Evolutionary conservation across 2,113 vertebrate species (phyloP).

Genomic region (Bubalus kerabau): DNA sequence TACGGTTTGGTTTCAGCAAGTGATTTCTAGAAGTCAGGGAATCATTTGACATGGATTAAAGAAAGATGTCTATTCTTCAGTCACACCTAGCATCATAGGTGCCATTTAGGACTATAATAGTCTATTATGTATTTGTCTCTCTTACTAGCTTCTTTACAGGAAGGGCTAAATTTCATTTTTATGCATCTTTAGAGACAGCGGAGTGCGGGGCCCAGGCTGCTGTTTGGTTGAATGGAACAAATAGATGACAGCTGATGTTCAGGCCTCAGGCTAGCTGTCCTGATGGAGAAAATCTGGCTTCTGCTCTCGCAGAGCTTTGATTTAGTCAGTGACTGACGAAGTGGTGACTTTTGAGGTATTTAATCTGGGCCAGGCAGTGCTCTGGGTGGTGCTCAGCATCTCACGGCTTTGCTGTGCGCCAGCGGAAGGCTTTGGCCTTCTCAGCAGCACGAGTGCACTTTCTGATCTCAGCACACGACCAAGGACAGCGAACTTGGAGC

Average conservation of each 20-base stretch:
- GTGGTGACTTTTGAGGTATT: background rate
- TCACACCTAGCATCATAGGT: background rate
- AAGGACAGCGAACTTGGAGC: background rate
- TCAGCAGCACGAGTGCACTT: background rate
- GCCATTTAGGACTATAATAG: background rate
- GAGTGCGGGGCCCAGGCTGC: background rate
- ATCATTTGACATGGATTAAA: background rate
- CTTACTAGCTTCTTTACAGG: background rate
- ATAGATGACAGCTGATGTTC: background rate
- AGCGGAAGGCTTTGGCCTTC: background rate
- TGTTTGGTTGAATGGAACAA: background rate
- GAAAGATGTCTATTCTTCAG: background rate
- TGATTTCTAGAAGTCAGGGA: background rate
- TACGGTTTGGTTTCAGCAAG: background rate
- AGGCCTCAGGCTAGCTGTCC: background rate
- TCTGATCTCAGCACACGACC: background rate
- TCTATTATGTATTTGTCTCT: background rate
- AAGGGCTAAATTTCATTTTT: background rate
- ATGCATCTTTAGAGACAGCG: background rate
- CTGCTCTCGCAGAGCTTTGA: background rate
- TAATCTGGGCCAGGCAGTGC: background rate
- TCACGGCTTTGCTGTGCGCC: background rate
- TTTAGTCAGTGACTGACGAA: too few species aligned
- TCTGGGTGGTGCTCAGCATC: too few species aligned
- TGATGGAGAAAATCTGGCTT: background rate